Conservation (phyloP, 2,113 vertebrate genomes). For the Anolis carolinensis region DNA sequence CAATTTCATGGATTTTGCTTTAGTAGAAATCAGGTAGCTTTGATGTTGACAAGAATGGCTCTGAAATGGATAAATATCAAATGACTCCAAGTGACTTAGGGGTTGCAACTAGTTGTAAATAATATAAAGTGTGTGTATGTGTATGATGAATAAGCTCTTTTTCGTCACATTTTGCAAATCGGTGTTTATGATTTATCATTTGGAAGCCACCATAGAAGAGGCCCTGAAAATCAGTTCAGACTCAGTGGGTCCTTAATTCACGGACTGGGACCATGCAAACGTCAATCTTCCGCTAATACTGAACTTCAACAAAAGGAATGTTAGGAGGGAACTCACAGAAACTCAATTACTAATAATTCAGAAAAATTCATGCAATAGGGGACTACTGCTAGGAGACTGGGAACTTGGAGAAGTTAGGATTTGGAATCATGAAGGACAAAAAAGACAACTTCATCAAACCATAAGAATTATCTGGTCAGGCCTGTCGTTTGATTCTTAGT, state of each 20-base stretch:
- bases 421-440: no score
- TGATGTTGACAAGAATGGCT: constrained; percentile 77
- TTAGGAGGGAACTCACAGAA: no score
- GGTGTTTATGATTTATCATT: constrained; percentile 39
- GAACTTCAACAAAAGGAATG: no score
- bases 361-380: not conserved
- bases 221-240: not conserved
- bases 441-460: no score
- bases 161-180: constrained; percentile 50
- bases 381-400: no score
- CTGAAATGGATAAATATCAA: constrained; percentile 74
- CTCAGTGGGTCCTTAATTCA: no score
- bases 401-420: not conserved
- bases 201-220: constrained; percentile 23
- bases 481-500: not conserved
- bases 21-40: constrained; percentile 68
- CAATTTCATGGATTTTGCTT: constrained; percentile 62
- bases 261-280: no score
- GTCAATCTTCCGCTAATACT: no score
- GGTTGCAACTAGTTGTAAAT: constrained; percentile 58
- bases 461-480: not conserved
- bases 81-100: constrained; percentile 67
- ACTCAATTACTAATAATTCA: no score
- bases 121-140: constrained; percentile 46
- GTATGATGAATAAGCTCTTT: constrained; percentile 51